Conservation (phyloP, 2,113 vertebrate species). For the Vidua macroura region DNA sequence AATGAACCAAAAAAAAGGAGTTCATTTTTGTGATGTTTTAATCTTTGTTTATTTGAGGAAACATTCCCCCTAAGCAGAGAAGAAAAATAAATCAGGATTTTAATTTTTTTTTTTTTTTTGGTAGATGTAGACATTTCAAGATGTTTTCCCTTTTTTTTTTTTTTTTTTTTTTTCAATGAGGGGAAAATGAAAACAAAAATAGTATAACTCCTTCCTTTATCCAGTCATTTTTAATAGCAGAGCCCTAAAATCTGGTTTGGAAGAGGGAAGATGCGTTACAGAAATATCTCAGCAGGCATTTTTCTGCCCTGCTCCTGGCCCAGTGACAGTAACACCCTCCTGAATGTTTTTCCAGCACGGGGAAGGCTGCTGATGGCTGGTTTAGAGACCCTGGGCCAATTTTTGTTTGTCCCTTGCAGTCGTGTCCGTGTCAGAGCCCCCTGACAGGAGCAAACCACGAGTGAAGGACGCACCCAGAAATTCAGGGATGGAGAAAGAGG, state of each 20-base stretch:
- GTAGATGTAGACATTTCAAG: not conserved
- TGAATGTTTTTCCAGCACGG: constrained; percentile 11
- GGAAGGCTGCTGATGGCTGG: not conserved
- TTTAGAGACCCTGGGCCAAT: not conserved
- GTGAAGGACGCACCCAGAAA: not conserved
- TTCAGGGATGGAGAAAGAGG: not conserved
- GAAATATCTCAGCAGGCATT: constrained; percentile 29
- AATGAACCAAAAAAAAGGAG: not conserved
- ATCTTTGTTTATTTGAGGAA: not conserved
- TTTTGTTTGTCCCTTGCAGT: not conserved
- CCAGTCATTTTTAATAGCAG: constrained; percentile 27
- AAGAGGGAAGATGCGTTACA: constrained; percentile 22
- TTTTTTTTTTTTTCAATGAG: not conserved
- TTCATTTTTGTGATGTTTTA: not conserved
- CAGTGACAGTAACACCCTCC: constrained; percentile 24
- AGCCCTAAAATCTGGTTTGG: constrained; percentile 46
- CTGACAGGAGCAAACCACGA: not conserved
- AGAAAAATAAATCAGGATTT: not conserved
- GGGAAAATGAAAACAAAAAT: constrained; percentile 44
- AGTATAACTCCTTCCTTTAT: constrained; percentile 11
- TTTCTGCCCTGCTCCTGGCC: not conserved
- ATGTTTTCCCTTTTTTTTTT: not conserved
- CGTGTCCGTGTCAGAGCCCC: not conserved
- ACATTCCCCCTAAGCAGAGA: not conserved
- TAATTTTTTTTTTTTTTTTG: not conserved